These are phyloP conservation scores for Rhagoletis zephyria DNA, from an alignment of 1,140 invertebrate species.

Conservation along the genomic window DNA sequence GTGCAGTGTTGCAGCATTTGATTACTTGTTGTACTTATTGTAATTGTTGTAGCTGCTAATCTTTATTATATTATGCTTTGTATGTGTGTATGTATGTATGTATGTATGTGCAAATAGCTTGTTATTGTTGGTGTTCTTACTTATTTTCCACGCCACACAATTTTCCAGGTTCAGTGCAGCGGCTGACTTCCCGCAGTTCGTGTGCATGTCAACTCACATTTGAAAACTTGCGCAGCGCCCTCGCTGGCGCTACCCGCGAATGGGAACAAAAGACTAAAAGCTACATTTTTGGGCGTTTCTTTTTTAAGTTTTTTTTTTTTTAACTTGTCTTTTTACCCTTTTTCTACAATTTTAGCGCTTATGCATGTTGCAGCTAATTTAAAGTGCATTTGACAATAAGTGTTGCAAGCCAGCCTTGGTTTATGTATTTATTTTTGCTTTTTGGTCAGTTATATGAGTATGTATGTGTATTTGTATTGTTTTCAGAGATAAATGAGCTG, in stretches of 20 bases:
- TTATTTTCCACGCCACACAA: slow-evolving; percentile 13
- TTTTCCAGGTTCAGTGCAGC: slow-evolving; percentile 42
- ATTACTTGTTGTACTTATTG: slow-evolving; percentile 9
- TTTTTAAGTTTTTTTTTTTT: not conserved
- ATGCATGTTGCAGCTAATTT: slow-evolving; percentile 22
- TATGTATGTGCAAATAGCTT: not conserved
- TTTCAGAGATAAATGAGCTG: not conserved
- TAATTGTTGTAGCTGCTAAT: slow-evolving; percentile 15
- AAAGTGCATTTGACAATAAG: slow-evolving; percentile 45
- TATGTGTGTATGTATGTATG: not conserved
- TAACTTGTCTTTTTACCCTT: not conserved
- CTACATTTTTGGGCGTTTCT: not conserved
- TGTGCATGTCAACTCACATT: slow-evolving; percentile 44
- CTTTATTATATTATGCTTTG: not conserved
- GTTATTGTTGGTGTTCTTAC: not conserved
- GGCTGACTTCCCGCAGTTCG: not conserved
- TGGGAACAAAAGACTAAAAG: not conserved
- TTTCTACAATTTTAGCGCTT: not conserved
- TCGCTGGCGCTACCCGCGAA: not conserved
- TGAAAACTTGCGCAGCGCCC: not conserved
- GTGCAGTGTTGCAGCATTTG: slow-evolving; percentile 46
- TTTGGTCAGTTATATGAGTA: not conserved
- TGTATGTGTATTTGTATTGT: not conserved
- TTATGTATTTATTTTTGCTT: not conserved
- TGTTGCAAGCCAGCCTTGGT: slow-evolving; percentile 23